Base-by-base conservation (phyloP, 2,888 invertebrate species). In the Nomada flava region DNA sequence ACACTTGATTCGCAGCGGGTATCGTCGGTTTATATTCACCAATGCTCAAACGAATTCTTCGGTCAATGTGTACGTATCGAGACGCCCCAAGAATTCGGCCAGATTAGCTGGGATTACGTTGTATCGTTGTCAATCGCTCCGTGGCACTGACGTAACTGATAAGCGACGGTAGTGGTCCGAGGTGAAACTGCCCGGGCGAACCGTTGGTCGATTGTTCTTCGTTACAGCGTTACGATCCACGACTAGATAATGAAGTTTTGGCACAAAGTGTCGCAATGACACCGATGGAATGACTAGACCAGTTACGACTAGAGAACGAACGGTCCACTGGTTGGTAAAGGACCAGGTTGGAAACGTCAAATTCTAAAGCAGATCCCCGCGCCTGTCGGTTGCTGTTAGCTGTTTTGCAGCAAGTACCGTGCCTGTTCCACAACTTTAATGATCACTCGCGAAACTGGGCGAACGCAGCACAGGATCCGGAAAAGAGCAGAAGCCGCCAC, bases 71-170 rank as follows among this genome's bases (percentile, higher is more conserved):
- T 57, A 62, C 42, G 47, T 57, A 65, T 68, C 69, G 23, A 13
- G 47, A 62, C 44, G 60, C 23, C 20, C 44, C 13, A 53, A 50
- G 64, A 73, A 71, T 73, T 73, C 20, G 50, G 29, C 20, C 42
- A 53, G 71, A 76, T 85, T 72, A 85, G 59, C 52, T 59, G 29
- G 68, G 85, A 85, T 85, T 79, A 79, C 29, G 26, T 9, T 47
- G 73, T 80, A 85, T 82, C 82, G 60, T 50, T 53, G 47, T 60
- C 64, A 59, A 76, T 70, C 60, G 64, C 18, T n/a, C 55, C 42
- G 69, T 65, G 70, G 76, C 57, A 74, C 73, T 79, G 85, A 78
- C 86, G 85, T 70, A 76, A 82, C 36, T 60, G 57, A 71, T 18
- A 20, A 63, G 26, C 60, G 23, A 57, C 55, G 18, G 11, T 23